phyloP scores from a whole-genome alignment of 2,113 vertebrate species.

The Serilophus lunatus region DNA sequence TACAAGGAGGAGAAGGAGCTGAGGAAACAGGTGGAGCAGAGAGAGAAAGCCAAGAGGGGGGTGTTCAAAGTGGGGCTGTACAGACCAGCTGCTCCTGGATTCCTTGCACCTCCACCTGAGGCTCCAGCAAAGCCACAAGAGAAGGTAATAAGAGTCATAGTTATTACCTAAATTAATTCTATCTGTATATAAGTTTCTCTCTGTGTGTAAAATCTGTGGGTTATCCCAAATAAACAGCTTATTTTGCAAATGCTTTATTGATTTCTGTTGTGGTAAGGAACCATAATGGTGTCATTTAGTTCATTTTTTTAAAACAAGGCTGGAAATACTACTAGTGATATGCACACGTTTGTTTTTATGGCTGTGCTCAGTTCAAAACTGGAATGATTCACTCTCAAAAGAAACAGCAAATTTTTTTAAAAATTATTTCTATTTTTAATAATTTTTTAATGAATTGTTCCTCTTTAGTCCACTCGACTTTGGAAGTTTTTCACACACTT shows the following conservation, averaged over 20 bases:
- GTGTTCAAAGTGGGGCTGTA: conserved; percentile 88
- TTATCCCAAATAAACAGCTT: neutral
- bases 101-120: conserved; percentile 8
- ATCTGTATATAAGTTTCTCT: accelerated
- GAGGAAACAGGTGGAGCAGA: conserved; percentile 82
- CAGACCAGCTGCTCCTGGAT: conserved; percentile 66
- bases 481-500: neutral
- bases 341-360: neutral
- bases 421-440: too few relatives aligned
- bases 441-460: neutral
- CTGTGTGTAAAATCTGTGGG: neutral
- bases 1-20: conserved; percentile 90
- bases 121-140: conserved; percentile 70
- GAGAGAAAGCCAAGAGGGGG: conserved; percentile 79
- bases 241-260: neutral
- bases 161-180: neutral
- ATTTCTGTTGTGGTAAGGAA: neutral
- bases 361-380: neutral
- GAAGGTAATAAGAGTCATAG: conserved; percentile 35
- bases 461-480: neutral
- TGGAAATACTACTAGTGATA: neutral
- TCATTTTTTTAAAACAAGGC: neutral
- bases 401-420: neutral
- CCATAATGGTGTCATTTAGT: neutral
- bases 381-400: neutral